Conservation (phyloP, 2,888 invertebrate species). For the Anarsia innoxiella region DNA sequence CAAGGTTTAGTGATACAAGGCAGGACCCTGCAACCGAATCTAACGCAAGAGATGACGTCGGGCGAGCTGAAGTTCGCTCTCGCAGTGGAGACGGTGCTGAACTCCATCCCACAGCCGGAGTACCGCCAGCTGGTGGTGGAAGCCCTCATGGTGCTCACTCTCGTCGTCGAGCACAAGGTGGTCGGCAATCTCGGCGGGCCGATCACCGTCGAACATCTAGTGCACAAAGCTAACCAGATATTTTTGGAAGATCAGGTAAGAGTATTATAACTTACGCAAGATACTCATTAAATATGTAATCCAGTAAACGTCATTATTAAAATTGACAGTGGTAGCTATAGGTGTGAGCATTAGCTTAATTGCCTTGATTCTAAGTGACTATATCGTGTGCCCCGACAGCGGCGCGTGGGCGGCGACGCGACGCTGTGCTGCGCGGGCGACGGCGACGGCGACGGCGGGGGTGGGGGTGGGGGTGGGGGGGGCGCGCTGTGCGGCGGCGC, state of each 20-base stretch:
- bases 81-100: slow-evolving; percentile 96
- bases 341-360: too few species aligned
- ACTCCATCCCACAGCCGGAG: slow-evolving; percentile 98
- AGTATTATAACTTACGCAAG: too few species aligned
- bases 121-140: slow-evolving; percentile 96
- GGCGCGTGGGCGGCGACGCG: slow-evolving; percentile 91
- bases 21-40: slow-evolving; percentile 89
- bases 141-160: slow-evolving; percentile 95
- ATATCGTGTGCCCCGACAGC: too few species aligned
- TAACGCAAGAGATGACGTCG: slow-evolving; percentile 99
- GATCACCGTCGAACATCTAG: slow-evolving; percentile 92
- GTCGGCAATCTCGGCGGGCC: slow-evolving; percentile 84
- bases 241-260: slow-evolving; percentile 96
- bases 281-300: too few species aligned
- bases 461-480: slow-evolving; percentile 71
- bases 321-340: too few species aligned
- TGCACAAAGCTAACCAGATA: slow-evolving; percentile 94
- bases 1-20: slow-evolving; percentile 96
- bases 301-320: too few species aligned
- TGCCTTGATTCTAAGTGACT: too few species aligned
- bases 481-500: slow-evolving; percentile 91
- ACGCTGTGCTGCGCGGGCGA: slow-evolving; percentile 94
- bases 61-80: slow-evolving; percentile 98
- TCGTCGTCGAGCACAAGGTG: slow-evolving; percentile 91
- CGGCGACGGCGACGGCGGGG: slow-evolving; percentile 66